Percentiles rank a stretch among this genome's conserved stretches.
phyloP scores from a whole-genome alignment of 2,113 vertebrate species.

The Catharus bicknelli region DNA sequence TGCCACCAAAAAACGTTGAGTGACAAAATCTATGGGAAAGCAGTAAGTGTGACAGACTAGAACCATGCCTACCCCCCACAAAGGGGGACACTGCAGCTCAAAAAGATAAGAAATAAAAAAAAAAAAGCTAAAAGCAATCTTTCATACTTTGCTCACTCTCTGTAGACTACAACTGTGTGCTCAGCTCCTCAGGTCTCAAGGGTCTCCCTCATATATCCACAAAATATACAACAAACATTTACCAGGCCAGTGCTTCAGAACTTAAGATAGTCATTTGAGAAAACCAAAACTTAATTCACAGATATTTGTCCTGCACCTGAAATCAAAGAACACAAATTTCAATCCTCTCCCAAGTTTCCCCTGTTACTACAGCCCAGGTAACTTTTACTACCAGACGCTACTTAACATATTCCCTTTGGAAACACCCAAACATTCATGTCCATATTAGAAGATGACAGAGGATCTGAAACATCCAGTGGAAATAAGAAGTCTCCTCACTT shows the following conservation, averaged over 20 bases:
- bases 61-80: background rate
- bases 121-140: background rate
- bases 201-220: background rate
- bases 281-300: background rate
- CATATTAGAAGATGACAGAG: accelerated
- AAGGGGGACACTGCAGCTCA: background rate
- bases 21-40: background rate
- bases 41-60: background rate
- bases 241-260: background rate
- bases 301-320: background rate
- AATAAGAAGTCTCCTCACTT: background rate
- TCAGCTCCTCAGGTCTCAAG: background rate
- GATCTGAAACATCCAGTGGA: background rate
- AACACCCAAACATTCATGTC: background rate
- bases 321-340: background rate
- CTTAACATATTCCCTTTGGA: background rate
- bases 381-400: background rate
- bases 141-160: background rate
- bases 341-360: background rate
- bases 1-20: background rate
- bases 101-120: accelerated
- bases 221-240: background rate
- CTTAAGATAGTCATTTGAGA: background rate
- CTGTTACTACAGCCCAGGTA: background rate
- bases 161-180: background rate